Conservation (phyloP, 2,888 invertebrate genomes). For the Dolomedes plantarius region DNA sequence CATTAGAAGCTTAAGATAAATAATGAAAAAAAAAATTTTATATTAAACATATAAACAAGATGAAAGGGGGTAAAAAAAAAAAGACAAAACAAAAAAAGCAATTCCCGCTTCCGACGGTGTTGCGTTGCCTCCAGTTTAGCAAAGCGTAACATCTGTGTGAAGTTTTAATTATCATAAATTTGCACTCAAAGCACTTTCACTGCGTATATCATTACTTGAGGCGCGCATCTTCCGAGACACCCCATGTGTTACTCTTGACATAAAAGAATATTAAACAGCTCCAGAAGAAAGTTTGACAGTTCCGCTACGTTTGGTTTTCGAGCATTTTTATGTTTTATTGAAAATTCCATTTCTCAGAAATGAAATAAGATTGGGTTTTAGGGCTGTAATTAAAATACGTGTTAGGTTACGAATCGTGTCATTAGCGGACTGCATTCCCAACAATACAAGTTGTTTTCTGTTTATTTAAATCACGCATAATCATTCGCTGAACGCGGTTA, state of each 20-base stretch:
- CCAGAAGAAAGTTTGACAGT: background rate
- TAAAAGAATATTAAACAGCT: background rate
- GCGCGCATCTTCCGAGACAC: background rate
- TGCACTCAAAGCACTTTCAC: constrained; percentile 37
- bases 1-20: background rate
- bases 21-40: background rate
- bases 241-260: background rate
- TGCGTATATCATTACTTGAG: too few species aligned
- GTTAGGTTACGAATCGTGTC: too few species aligned
- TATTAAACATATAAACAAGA: background rate
- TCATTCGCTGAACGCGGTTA: too few species aligned
- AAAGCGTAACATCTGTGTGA: constrained; percentile 45
- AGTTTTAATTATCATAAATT: constrained; percentile 66
- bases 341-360: too few species aligned
- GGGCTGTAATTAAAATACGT: too few species aligned
- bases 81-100: background rate
- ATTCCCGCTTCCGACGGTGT: background rate
- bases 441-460: too few species aligned
- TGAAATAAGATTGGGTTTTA: too few species aligned
- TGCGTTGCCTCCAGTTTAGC: too few species aligned
- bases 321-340: too few species aligned
- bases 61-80: background rate
- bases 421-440: too few species aligned
- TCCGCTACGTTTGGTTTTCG: background rate
- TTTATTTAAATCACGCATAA: too few species aligned